These are phyloP conservation scores for Apus apus DNA, from an alignment of 2,113 vertebrate species.

Conservation along the genomic window DNA sequence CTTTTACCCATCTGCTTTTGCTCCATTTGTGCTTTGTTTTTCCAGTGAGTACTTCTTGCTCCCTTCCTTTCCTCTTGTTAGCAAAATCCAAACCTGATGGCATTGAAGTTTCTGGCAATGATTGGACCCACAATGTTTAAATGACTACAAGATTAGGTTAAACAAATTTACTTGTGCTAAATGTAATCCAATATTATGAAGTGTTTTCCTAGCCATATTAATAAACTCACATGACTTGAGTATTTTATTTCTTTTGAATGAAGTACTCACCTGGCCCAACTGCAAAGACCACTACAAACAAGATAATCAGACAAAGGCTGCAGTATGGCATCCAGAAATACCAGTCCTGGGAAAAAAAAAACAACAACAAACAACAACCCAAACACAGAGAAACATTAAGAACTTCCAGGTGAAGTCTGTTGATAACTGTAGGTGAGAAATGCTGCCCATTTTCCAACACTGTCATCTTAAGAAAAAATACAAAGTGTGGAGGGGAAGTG, in stretches of 20 bases:
- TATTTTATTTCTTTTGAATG: background rate
- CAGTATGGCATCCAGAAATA: constrained; percentile 86
- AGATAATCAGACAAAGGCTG: constrained; percentile 82
- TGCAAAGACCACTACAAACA: constrained; percentile 78
- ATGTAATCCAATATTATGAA: background rate
- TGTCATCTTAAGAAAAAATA: background rate
- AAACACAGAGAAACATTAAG: background rate
- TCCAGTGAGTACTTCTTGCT: background rate
- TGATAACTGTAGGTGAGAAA: background rate
- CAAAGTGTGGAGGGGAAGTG: background rate
- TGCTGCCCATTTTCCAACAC: background rate
- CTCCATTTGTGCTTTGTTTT: constrained; percentile 26
- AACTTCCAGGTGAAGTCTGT: background rate
- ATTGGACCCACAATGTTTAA: background rate
- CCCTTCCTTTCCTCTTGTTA: background rate
- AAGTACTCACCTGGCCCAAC: constrained; percentile 77
- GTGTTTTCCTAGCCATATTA: background rate
- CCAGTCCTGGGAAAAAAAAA: constrained; percentile 45
- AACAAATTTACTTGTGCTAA: background rate
- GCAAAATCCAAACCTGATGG: background rate
- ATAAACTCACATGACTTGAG: background rate
- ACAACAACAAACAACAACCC: no score
- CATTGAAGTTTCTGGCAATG: background rate
- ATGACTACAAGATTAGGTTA: background rate
- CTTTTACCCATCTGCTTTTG: background rate